Evolutionary conservation across 2,888 invertebrate species (phyloP), one percentile per base, ranked within the genome.

Genomic region (Caenorhabditis panamensis): DNA sequence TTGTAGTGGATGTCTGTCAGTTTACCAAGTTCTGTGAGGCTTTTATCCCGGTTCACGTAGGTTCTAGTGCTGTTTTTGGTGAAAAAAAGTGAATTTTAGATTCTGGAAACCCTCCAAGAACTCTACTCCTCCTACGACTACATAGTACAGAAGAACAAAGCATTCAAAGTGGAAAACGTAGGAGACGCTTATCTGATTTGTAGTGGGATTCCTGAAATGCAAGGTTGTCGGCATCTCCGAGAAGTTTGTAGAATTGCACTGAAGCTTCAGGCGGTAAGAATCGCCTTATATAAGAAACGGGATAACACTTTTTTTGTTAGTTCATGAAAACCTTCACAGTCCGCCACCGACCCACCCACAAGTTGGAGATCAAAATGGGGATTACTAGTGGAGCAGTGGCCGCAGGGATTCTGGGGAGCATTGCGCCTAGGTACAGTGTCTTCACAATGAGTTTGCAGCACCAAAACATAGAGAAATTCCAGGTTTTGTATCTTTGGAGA

Each of bases 121-220:
- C 80, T 86, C 13, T 86, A 86, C 61, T 83, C 84, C 11, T 84
- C 84, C 2, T 86, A 84, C 56, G 86, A 86, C 61, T 51, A 73
- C 26, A 82, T 86, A 28, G 80, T 86, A 2, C 79, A 84, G 24
- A 66, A 68, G 47, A 80, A 80, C 36, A 80, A 84, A 37, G 85
- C 84, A 9, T 85, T 86, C 77, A 86, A 86, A 73, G 85, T 86
- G 11, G 86, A 87, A 64, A 87, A 85, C 22, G 84, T 87, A 13
- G 86, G 87, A 26, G 85, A 86, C 59, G 84, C 85, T 0, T 87
- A 87, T 51, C 67, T 86, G 51, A 72, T 86, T 16, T 79, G 83
- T 24, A 84, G 86, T 58, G 87, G 87, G 44, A 82, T 87, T 18
- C 84, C 85, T 3, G 81, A 84, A 59, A 63, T 83, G 66, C 53